Base-by-base conservation (phyloP, 2,113 vertebrate genomes). In the Phalacrocorax carbo region DNA sequence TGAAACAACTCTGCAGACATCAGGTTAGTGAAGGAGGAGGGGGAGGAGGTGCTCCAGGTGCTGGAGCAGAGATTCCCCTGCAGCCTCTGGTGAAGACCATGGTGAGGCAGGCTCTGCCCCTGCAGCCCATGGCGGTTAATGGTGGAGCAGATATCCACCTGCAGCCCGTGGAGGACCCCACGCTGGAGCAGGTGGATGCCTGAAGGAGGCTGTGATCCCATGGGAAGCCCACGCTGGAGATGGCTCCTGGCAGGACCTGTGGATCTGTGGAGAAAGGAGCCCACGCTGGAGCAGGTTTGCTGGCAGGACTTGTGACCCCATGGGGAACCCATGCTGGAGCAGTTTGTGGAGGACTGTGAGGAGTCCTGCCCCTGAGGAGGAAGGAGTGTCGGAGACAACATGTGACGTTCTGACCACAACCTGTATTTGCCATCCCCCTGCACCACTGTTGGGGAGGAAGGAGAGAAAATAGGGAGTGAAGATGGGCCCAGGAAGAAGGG, bases 381-480 rank as follows among this genome's bases (percentile, higher is more conserved):
- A 36, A 60, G 58, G 22, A 25, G 21, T 2, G 1, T 14, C n/a
- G 36, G n/a, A 61, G 22, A 25, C 22, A 23, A 7, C 9, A 2
- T 25, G n/a, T 36, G n/a, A 36, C 36, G 22, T 36, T 36, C 58
- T 25, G n/a, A 61, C 58, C 7, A 4, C 14, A 61, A 36, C 14
- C 14, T 14, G 14, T 34, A 60, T 60, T 60, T n/a, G 22, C 57
- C 5, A 1, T 61, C 22, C n/a, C 34, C 58, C 14, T 16, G n/a
- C 2, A 3, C 15, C 3, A 4, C n/a, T 11, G 14, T 2, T 2
- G 9, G 34, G 58, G 21, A 36, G 58, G 14, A 60, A n/a, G n/a
- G 15, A 60, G 34, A 60, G 22, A 60, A 36, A 25, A 25, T 4
- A 16, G 6, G 58, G 14, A 36, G 58, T 60, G 15, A 36, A 61